Base-by-base conservation (phyloP, 2,797 vertebrate species). In the Crax fasciolata region DNA sequence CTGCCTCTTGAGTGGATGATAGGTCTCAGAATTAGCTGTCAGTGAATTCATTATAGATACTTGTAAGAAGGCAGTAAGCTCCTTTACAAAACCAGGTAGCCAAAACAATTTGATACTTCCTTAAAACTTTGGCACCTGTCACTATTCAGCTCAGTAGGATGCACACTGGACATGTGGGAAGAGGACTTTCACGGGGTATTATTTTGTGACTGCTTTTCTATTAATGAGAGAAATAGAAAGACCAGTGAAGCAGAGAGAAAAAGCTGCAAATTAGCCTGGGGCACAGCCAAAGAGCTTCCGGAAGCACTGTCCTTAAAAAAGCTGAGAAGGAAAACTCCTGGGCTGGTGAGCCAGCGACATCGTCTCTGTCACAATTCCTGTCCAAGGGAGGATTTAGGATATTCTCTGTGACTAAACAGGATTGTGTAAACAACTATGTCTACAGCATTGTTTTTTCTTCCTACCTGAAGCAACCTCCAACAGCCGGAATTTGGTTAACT, bases 371-470 rank as follows among this genome's bases (percentile, higher is more conserved):
- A 0, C 13, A 55, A n/a, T 38, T 82, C 38, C 68, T 58, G 49
- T 67, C 23, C 1, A 2, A 61, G 23, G 30, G 20, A 85, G 49
- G 71, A 44, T 20, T 87, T 35, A 67, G 32, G 48, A 67, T 49
- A 28, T 13, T 73, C 44, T 87, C 39, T 67, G 35, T 43, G 62
- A 58, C 25, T 80, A 70, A 79, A 73, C 0, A 70, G 28, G 20
- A 72, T 20, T 43, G 13, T 10, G 28, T 13, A 6, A 65, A 72
- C 38, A 68, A 51, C 17, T 23, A 51, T 3, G 20, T 3, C 32
- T 67, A 13, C 0, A n/a, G 6, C 2, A 28, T 18, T 0, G 0
- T n/a, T 23, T 67, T 43, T 7, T 23, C 15, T 78, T 84, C 11
- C 25, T 43, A 44, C 9, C 13, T 24, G 13, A 43, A 80, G 72